phyloP scores from a whole-genome alignment of 2,797 vertebrate species.

The Naso thynnoides region DNA sequence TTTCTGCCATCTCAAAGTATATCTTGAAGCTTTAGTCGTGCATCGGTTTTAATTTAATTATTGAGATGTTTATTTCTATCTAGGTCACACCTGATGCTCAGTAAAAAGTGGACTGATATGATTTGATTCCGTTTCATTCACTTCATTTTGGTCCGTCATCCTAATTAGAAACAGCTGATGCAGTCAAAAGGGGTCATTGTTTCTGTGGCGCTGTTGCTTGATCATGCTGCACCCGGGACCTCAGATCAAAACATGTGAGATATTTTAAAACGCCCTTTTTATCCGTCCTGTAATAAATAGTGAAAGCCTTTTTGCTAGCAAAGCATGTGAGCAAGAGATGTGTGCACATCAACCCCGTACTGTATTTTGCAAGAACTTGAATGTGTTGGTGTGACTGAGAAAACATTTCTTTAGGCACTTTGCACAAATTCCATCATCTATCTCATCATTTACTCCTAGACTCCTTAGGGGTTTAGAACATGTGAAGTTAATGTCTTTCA shows the following conservation, averaged over 20 bases:
- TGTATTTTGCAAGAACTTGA: constrained; percentile 3
- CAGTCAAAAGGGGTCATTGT: constrained; percentile 60
- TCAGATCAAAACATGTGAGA: constrained; percentile 53
- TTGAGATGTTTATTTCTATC: constrained; percentile 8
- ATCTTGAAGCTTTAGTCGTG: background rate
- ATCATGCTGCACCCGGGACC: constrained; percentile 11
- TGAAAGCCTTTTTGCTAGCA: constrained; percentile 37
- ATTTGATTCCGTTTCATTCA: constrained; percentile 50
- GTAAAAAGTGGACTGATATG: constrained; percentile 16
- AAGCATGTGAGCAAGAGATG: constrained; percentile 54
- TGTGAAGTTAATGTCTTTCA: background rate
- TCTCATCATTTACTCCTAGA: background rate
- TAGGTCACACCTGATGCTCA: constrained; percentile 20
- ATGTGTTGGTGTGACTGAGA: constrained; percentile 7
- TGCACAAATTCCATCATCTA: background rate
- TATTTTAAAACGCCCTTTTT: constrained; percentile 41
- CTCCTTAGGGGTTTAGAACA: background rate
- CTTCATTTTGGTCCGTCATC: constrained; percentile 28
- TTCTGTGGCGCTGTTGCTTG: constrained; percentile 7
- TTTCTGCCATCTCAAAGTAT: background rate
- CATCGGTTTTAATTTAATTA: constrained; percentile 2
- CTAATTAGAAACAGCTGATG: constrained; percentile 52
- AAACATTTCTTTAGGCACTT: background rate
- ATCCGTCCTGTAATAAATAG: constrained; percentile 34
- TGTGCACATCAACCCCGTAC: constrained; percentile 10